A percentile compares a stretch with the other conserved stretches of the same genome.
Evolutionary conservation across 1,140 invertebrate species (phyloP).

Genomic region (Rhopalosiphum padi): DNA sequence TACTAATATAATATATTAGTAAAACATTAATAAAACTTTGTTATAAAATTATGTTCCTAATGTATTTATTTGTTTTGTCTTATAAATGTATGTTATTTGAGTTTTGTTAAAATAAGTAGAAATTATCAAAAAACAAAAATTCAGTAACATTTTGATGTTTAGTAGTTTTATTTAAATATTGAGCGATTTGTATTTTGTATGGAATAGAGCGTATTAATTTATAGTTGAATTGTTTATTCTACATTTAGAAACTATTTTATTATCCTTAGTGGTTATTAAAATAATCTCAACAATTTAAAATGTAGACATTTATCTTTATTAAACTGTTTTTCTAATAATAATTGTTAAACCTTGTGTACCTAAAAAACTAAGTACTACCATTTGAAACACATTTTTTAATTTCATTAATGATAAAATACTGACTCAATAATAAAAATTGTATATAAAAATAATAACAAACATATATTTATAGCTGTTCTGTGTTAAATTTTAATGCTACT

Average conservation of each 20-base stretch:
- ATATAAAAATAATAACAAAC: background rate
- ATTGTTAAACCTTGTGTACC: background rate
- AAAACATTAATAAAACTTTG: too few species aligned
- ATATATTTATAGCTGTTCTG: background rate
- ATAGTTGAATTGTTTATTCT: too few species aligned
- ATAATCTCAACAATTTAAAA: background rate
- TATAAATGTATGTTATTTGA: background rate
- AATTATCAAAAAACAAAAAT: background rate
- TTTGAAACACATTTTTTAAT: background rate
- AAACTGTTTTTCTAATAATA: background rate
- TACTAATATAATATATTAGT: background rate
- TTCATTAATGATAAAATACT: background rate
- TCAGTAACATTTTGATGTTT: background rate
- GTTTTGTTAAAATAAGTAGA: background rate
- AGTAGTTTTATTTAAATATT: background rate
- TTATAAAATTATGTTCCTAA: constrained; percentile 5
- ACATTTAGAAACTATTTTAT: background rate
- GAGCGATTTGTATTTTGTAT: background rate
- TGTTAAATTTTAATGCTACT: background rate
- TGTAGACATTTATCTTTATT: too few species aligned
- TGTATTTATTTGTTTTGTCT: background rate
- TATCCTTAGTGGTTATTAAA: background rate
- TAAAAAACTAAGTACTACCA: background rate
- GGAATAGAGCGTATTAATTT: background rate
- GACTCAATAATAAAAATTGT: background rate